Evolutionary conservation across 1,140 invertebrate genomes (phyloP), one percentile per base, ranked within the genome.

Genomic region (Popillia japonica): DNA sequence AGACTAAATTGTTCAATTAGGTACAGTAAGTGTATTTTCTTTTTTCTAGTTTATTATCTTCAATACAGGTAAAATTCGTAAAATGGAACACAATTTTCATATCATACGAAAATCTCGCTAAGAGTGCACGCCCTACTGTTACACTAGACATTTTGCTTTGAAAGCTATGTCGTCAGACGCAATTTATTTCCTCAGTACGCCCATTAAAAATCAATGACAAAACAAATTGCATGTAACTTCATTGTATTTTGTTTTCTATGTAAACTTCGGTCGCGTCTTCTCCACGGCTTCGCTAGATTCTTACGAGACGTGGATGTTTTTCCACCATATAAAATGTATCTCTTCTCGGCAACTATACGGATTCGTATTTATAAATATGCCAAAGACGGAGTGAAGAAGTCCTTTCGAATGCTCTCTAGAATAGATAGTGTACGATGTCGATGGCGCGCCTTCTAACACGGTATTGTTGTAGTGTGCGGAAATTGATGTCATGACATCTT

Each of bases 331-430:
- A 68, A 68, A 68, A 68, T 68, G 61, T 68, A 68, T 68, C 61
- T 55, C 61, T 68, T 34, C 61, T 11, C 61, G 61, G 22, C 61
- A 68, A 68, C 61, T 68, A 68, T 68, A 68, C 61, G 61, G 61
- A 68, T 68, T 68, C 61, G 61, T 68, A 68, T 68, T 68, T 68
- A 68, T 68, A 68, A 68, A 68, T 68, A 68, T 68, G 61, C 61
- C 61, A 68, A 23, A 68, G 61, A 27, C 61, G 61, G 22, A 23
- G 61, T 34, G 61, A 68, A 68, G 61, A 68, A 68, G 22, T 68
- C 22, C 11, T 34, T 11, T 34, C 61, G 61, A 68, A 68, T 22
- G 61, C 22, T 27, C 17, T 68, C 61, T 68, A 23, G 61, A 68
- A 68, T 68, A 68, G 61, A 68, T 68, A 68, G 20, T 23, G 61